Conservation (phyloP, 2,797 vertebrate genomes). For the Chloroceryle amazona region DNA sequence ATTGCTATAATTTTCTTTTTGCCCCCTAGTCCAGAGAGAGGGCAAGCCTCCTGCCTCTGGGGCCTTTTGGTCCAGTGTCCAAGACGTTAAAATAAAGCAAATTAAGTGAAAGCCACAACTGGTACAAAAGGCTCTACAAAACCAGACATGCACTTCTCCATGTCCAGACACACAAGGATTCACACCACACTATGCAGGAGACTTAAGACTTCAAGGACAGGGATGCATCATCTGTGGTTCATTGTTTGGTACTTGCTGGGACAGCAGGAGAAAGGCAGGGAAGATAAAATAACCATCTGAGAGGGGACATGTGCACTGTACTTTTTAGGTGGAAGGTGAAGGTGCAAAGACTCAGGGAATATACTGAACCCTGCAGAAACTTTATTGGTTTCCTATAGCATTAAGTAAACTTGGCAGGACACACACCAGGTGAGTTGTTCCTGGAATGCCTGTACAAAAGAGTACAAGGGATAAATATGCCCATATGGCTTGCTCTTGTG, state of each 20-base stretch:
- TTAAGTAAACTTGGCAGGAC: background rate
- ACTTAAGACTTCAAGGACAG: background rate
- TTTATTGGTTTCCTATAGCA: background rate
- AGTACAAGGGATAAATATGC: background rate
- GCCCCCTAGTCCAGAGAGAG: background rate
- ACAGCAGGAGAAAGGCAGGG: background rate
- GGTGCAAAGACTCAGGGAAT: background rate
- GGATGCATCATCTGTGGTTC: background rate
- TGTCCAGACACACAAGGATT: background rate
- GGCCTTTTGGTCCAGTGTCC: background rate
- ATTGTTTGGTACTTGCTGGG: background rate
- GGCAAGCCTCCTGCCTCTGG: background rate
- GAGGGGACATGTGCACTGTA: fast-evolving
- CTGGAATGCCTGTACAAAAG: background rate
- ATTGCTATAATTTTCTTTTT: background rate
- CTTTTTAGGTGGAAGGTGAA: background rate
- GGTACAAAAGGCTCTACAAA: background rate
- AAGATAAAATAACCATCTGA: background rate
- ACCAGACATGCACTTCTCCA: fast-evolving
- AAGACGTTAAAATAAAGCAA: background rate
- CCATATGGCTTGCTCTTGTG: background rate
- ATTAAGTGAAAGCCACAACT: background rate
- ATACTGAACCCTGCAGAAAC: background rate
- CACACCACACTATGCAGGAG: fast-evolving
- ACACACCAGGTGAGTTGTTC: background rate